Evolutionary conservation across 2,797 vertebrate species (phyloP).

Genomic region (Knipowitschia caucasica): DNA sequence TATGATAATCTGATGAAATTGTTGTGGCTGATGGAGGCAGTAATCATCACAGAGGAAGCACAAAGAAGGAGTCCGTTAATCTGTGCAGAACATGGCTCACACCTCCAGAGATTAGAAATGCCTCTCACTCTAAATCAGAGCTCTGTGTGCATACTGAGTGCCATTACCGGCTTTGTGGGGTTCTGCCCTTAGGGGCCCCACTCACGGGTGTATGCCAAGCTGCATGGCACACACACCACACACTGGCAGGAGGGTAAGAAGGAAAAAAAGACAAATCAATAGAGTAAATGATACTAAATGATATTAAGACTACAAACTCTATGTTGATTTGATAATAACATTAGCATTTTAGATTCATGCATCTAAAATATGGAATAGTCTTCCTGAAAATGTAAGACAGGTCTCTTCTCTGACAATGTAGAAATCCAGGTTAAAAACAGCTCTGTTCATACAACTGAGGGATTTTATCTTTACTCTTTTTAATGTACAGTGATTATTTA

Average conservation of each 20-base stretch:
- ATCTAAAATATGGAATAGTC: too few species aligned
- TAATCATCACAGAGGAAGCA: constrained; percentile 49
- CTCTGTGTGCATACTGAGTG: constrained; percentile 63
- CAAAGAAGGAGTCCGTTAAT: constrained; percentile 45
- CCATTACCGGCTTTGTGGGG: constrained; percentile 71
- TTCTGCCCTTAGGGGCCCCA: constrained; percentile 59
- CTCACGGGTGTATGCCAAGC: constrained; percentile 47
- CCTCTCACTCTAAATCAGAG: constrained; percentile 58
- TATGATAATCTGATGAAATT: constrained; percentile 31
- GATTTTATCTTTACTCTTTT: too few species aligned
- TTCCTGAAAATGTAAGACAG: too few species aligned
- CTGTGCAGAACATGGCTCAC: constrained; percentile 48
- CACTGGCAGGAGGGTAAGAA: constrained; percentile 4
- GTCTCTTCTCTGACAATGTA: too few species aligned
- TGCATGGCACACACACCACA: constrained; percentile 26
- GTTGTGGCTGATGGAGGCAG: constrained; percentile 44
- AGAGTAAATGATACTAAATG: constrained; percentile 49
- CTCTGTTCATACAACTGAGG: too few species aligned
- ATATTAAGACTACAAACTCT: background rate
- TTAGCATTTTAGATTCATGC: too few species aligned
- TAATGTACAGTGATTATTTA: too few species aligned
- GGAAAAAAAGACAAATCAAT: constrained; percentile 46
- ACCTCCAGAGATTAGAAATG: constrained; percentile 57
- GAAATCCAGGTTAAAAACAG: too few species aligned
- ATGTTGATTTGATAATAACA: background rate